phyloP scores from a whole-genome alignment of 2,797 vertebrate genomes.

The Petrocephalus sullivani region DNA sequence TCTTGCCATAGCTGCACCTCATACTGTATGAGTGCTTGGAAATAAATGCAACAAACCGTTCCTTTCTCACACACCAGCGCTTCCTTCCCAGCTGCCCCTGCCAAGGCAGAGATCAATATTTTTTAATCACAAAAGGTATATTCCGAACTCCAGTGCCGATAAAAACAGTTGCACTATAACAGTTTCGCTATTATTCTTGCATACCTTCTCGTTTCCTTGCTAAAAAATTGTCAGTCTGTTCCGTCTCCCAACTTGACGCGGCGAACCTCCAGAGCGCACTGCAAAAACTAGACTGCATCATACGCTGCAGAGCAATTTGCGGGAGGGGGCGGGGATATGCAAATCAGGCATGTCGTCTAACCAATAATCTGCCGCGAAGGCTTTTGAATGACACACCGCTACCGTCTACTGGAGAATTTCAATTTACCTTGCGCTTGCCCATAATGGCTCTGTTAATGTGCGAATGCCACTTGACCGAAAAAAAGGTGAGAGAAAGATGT shows the following conservation, averaged over 20 bases:
- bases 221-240: conserved; percentile 31
- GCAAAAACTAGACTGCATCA: conserved; percentile 49
- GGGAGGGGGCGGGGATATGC: conserved; percentile 47
- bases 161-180: not conserved
- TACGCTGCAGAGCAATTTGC: conserved; percentile 43
- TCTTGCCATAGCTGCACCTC: conserved; percentile 91
- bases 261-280: conserved; percentile 48
- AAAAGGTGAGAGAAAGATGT: not conserved
- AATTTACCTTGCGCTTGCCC: not conserved
- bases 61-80: conserved; percentile 11
- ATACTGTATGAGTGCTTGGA: conserved; percentile 71
- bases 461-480: not conserved
- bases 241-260: conserved; percentile 50
- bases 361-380: conserved; percentile 47
- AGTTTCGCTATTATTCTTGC: not conserved
- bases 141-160: not conserved
- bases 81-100: conserved; percentile 25
- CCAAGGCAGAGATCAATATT: not conserved
- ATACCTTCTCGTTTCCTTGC: conserved; percentile 15
- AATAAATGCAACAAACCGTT: conserved; percentile 50
- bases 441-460: not conserved
- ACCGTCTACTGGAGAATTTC: conserved; percentile 27
- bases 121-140: not conserved
- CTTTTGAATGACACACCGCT: conserved; percentile 40
- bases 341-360: conserved; percentile 29